phyloP scores from a whole-genome alignment of 2,888 invertebrate genomes.

The Syritta pipiens region DNA sequence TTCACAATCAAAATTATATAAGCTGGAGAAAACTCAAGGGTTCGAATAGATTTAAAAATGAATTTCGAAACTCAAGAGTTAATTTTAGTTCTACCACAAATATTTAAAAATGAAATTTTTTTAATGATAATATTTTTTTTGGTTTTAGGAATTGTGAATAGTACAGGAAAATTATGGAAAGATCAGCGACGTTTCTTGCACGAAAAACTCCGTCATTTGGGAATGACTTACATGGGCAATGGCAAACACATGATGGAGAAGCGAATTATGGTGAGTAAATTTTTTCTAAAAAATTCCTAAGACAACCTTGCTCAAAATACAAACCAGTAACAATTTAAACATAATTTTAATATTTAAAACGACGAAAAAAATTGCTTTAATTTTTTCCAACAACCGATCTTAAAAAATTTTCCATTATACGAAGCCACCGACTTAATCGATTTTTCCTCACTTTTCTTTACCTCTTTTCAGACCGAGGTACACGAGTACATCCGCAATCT shows the following conservation, averaged over 20 bases:
- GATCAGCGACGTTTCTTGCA: constrained; percentile 93
- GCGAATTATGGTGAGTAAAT: constrained; percentile 89
- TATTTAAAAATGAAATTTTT: background rate
- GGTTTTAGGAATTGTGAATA: constrained; percentile 88
- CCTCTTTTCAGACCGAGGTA: constrained; percentile 84
- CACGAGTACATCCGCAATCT: constrained; percentile 85
- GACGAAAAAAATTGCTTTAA: background rate
- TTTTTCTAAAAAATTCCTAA: no score
- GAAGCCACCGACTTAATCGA: background rate
- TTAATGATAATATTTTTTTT: background rate
- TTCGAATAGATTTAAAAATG: background rate
- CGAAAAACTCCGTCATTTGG: constrained; percentile 90
- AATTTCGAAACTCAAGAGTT: background rate
- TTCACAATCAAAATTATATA: background rate
- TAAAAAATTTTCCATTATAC: no score
- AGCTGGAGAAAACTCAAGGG: background rate
- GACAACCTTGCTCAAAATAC: no score
- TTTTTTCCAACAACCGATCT: background rate
- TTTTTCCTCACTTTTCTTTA: constrained; percentile 3
- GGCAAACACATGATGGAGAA: constrained; percentile 91
- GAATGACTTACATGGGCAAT: constrained; percentile 91
- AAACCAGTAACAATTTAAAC: background rate
- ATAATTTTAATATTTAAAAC: background rate
- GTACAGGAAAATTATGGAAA: constrained; percentile 93
- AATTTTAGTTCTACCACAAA: background rate